phyloP scores from a whole-genome alignment of 1,140 invertebrate species.

The Brachionus rubens region DNA sequence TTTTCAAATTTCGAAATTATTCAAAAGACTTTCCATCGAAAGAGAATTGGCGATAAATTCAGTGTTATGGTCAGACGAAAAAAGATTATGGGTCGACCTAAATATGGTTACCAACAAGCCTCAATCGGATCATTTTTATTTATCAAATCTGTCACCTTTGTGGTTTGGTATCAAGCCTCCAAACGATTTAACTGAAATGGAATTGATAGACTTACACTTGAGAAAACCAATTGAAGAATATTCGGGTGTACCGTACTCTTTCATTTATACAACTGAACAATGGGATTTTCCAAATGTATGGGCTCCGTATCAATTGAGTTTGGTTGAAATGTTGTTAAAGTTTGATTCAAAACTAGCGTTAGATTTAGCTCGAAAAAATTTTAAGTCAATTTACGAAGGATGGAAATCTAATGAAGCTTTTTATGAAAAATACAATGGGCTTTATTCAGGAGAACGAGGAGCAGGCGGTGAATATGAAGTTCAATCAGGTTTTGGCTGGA shows the following conservation, averaged over 20 bases:
- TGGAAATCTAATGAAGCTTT: slow-evolving; percentile 71
- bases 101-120: slow-evolving; percentile 66
- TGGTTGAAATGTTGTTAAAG: slow-evolving; percentile 66
- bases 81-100: slow-evolving; percentile 81
- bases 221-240: slow-evolving; percentile 47
- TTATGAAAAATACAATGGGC: slow-evolving; percentile 85
- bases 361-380: slow-evolving; percentile 74
- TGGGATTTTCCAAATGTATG: slow-evolving; percentile 93
- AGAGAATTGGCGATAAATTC: slow-evolving; percentile 69
- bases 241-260: slow-evolving; percentile 75
- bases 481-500: slow-evolving; percentile 88
- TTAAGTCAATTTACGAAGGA: slow-evolving; percentile 75
- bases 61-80: slow-evolving; percentile 80
- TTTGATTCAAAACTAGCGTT: slow-evolving; percentile 70
- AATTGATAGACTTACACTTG: neutral
- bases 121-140: slow-evolving; percentile 70
- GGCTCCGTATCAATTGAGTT: slow-evolving; percentile 79
- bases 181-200: neutral
- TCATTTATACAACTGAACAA: slow-evolving; percentile 77
- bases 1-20: slow-evolving; percentile 66
- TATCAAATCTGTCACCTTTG: slow-evolving; percentile 77
- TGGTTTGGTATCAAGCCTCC: slow-evolving; percentile 65
- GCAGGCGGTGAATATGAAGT: slow-evolving; percentile 84
- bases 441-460: slow-evolving; percentile 68
- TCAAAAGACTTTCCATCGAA: slow-evolving; percentile 65